phyloP scores from a whole-genome alignment of 2,888 invertebrate genomes.

The Subacronicta megacephala region DNA sequence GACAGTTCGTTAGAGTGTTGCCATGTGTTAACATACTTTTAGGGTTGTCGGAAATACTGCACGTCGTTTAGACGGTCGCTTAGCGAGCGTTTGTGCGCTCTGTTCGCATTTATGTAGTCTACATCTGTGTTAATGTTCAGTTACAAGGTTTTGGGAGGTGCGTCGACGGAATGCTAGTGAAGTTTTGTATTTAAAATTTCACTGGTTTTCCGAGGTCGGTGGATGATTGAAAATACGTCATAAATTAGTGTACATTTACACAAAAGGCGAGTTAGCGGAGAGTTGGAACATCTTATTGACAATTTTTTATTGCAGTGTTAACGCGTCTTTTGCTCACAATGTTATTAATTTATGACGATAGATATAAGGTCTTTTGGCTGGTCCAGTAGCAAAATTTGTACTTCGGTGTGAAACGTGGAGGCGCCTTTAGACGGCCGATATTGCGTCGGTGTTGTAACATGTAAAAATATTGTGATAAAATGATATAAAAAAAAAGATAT shows the following conservation, averaged over 20 bases:
- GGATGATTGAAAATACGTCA: slow-evolving; percentile 41
- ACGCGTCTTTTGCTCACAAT: slow-evolving; percentile 35
- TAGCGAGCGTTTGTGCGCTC: slow-evolving; percentile 56
- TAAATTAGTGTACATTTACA: slow-evolving; percentile 48
- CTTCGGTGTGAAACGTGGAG: slow-evolving; percentile 55
- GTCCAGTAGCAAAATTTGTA: slow-evolving; percentile 66
- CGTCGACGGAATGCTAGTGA: slow-evolving; percentile 18
- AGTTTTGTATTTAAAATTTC: slow-evolving; percentile 5
- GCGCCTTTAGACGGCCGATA: slow-evolving; percentile 54
- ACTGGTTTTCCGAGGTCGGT: slow-evolving; percentile 38
- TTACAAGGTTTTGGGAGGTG: slow-evolving; percentile 40
- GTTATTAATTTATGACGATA: slow-evolving; percentile 59
- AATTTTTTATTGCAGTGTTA: slow-evolving; percentile 28
- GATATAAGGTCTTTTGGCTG: slow-evolving; percentile 67
- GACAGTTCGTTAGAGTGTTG: slow-evolving; percentile 47
- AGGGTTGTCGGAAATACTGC: slow-evolving; percentile 56
- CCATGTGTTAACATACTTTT: slow-evolving; percentile 46
- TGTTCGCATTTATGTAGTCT: slow-evolving; percentile 56
- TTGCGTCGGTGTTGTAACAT: slow-evolving; percentile 63
- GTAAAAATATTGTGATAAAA: slow-evolving; percentile 61
- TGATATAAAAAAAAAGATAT: slow-evolving; percentile 41
- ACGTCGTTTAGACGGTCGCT: slow-evolving; percentile 56
- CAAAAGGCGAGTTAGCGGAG: slow-evolving; percentile 36
- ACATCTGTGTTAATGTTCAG: slow-evolving; percentile 48
- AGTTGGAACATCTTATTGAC: slow-evolving; percentile 32